Evolutionary conservation across 2,888 invertebrate genomes (phyloP).

Genomic region (Cetonia aurata): DNA sequence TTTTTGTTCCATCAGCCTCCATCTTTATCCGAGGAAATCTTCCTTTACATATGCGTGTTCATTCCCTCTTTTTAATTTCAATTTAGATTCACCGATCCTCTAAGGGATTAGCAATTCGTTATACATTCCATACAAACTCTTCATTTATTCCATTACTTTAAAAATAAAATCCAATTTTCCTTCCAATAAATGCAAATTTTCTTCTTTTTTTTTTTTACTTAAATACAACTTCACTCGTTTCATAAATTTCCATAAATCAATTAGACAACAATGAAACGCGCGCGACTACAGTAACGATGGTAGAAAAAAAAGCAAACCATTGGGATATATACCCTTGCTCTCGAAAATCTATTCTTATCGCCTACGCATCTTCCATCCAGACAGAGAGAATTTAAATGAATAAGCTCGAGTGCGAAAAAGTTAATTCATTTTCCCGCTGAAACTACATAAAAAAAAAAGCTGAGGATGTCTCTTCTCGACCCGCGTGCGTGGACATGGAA

Average conservation of each 20-base stretch:
- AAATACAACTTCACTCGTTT: constrained; percentile 21
- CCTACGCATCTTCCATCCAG: background rate
- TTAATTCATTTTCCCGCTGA: constrained; percentile 35
- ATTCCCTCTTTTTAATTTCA: no score
- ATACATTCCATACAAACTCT: background rate
- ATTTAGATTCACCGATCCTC: no score
- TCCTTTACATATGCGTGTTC: no score
- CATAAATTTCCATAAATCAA: constrained; percentile 22
- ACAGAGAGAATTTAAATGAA: constrained; percentile 33
- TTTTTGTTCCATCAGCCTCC: no score
- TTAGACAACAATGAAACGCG: constrained; percentile 4
- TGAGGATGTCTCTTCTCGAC: constrained; percentile 11
- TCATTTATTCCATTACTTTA: constrained; percentile 1
- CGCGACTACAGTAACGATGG: background rate
- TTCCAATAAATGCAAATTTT: constrained; percentile 18
- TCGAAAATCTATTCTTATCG: no score
- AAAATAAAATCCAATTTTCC: constrained; percentile 25
- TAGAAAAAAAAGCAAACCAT: background rate
- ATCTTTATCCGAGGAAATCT: no score
- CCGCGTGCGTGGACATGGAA: constrained; percentile 35
- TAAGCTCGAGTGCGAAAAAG: constrained; percentile 21
- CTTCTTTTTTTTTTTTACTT: background rate
- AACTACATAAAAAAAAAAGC: background rate
- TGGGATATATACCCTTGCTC: no score
- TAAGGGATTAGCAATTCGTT: background rate